Percentiles rank a stretch among this genome's conserved stretches.
Evolutionary conservation across 2,888 invertebrate genomes (phyloP).

Genomic region (Ochropleura leucogaster): DNA sequence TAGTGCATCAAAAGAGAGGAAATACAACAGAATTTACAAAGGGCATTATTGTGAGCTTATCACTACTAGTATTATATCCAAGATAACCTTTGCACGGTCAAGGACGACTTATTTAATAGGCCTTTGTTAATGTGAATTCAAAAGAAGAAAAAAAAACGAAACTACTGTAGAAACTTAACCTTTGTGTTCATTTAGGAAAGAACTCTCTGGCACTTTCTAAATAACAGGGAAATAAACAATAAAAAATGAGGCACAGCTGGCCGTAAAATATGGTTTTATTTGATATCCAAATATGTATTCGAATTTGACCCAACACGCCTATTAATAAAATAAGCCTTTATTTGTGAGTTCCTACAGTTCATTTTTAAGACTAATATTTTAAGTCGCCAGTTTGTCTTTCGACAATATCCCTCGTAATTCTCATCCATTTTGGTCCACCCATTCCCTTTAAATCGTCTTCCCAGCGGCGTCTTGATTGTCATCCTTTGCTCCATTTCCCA

Average conservation of each 20-base stretch:
- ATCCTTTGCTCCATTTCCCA: no score
- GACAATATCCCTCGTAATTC: no score
- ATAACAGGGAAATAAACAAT: neutral
- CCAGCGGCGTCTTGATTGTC: no score
- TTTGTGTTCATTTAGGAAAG: neutral
- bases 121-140: neutral
- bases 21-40: conserved; percentile 5
- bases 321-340: neutral
- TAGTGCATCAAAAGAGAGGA: neutral
- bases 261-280: no score
- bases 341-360: no score
- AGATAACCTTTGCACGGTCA: conserved; percentile 32
- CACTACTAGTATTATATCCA: neutral
- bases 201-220: neutral
- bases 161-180: neutral
- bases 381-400: no score
- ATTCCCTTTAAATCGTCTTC: no score
- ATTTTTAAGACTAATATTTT: no score
- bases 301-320: neutral
- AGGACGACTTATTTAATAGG: conserved; percentile 1
- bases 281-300: neutral
- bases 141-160: neutral
- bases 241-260: neutral
- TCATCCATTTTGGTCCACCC: no score
- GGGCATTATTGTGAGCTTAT: neutral